Conservation (phyloP, 2,113 vertebrate genomes). For the Ornithorhynchus anatinus region DNA sequence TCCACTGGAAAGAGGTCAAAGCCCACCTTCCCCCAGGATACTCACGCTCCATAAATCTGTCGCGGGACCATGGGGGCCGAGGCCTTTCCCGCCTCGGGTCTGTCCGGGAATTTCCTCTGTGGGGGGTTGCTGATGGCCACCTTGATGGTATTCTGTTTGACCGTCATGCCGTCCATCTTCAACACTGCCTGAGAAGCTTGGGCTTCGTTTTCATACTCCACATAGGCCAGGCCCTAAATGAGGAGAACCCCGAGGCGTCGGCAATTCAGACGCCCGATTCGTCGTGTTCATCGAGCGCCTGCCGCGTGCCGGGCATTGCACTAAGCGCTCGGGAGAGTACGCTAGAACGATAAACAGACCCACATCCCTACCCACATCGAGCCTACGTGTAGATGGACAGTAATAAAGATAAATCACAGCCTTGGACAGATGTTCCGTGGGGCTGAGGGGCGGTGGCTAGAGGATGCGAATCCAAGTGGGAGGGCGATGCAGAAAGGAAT, state of each 20-base stretch:
- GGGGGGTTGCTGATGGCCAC: constrained; percentile 97
- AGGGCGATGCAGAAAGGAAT: no score
- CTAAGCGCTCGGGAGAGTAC: not conserved
- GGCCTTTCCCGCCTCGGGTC: constrained; percentile 52
- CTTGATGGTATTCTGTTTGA: constrained; percentile 83
- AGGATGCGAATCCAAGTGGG: no score
- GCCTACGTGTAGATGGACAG: not conserved
- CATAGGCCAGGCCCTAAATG: constrained; percentile 92
- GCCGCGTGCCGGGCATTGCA: not conserved
- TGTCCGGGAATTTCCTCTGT: constrained; percentile 72
- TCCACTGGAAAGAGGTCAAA: no score
- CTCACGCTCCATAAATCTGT: constrained; percentile 87
- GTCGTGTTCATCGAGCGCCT: no score
- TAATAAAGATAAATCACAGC: no score
- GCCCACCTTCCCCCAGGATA: no score
- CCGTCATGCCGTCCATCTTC: constrained; percentile 83
- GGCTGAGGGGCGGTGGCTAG: no score
- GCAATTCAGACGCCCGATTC: no score
- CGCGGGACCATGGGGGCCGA: constrained; percentile 56
- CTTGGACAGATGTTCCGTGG: no score
- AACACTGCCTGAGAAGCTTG: constrained; percentile 92
- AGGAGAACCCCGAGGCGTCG: fast-evolving
- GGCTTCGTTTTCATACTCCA: constrained; percentile 88
- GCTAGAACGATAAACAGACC: no score
- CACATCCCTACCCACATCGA: fast-evolving